Conservation (phyloP, 2,797 vertebrate species). For the Sternotherus odoratus region DNA sequence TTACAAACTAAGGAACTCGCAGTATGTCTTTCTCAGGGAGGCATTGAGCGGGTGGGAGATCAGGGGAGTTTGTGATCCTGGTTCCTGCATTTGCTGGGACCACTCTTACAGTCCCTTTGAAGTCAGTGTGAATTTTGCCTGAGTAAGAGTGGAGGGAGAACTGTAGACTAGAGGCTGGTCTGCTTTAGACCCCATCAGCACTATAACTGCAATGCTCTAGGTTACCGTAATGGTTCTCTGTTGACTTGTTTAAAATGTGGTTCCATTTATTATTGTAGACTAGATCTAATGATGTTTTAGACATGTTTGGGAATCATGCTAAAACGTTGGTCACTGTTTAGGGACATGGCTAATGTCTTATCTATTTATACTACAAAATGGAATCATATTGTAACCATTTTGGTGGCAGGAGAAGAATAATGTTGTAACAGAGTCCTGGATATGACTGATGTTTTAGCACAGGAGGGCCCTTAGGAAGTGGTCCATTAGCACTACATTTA, state of each 20-base stretch:
- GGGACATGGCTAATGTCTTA: neutral
- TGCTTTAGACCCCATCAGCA: neutral
- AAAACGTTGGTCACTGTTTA: neutral
- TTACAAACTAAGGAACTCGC: neutral
- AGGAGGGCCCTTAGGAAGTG: neutral
- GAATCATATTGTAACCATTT: neutral
- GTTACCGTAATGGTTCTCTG: neutral
- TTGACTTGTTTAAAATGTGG: neutral
- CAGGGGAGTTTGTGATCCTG: neutral
- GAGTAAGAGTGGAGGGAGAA: neutral
- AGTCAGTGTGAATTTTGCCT: neutral
- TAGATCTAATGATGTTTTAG: neutral
- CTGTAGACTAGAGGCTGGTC: neutral
- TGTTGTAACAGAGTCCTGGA: neutral
- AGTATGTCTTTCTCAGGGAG: constrained; percentile 1
- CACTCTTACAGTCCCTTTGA: constrained; percentile 16
- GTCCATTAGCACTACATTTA: no score
- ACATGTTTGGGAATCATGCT: neutral
- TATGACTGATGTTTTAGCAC: neutral
- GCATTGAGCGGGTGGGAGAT: neutral
- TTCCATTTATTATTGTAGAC: neutral
- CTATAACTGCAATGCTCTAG: neutral
- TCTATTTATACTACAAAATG: neutral
- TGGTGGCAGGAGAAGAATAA: neutral
- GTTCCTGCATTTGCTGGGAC: neutral